Evolutionary conservation across 2,113 vertebrate genomes (phyloP), one percentile per base, ranked within the genome.

Genomic region (Tragelaphus buxtoni): DNA sequence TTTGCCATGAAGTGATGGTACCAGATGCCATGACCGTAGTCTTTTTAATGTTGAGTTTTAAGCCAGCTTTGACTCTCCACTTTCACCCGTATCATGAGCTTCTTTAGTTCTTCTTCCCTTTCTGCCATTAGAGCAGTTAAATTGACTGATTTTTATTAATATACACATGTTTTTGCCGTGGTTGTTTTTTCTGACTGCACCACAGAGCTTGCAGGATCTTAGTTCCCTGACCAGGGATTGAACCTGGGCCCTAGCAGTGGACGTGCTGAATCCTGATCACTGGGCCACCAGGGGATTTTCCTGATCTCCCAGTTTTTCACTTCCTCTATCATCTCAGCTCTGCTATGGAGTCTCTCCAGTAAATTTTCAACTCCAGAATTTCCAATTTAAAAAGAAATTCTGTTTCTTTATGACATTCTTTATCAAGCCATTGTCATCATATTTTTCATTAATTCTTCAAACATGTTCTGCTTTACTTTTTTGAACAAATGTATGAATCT

Each of bases 401-500:
- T 42, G 0, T 69, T 53, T 55, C 72, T 39, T 9, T 20, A 22
- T 9, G 53, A 80, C 45, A 20, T 13, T 14, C 42, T 47, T 69
- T n/a, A 1, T 12, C 4, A 24, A 47, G 51, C 58, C 39, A 13
- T 9, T 26, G 49, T 8, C 35, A 8, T 13, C 13, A 0, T 26
- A 3, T 26, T 86, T 49, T 9, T 18, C 65, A 7, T 3, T 13
- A 18, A 39, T 7, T 26, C n/a, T 30, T 72, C 10, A 39, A 11
- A 14, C 35, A 1, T 5, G 60, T 2, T 58, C 72, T 26, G 18
- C 87, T 82, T 60, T 1, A 17, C 30, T 17, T 12, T 55, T 90
- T 14, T 26, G 24, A 35, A 20, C 32, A 20, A 1, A 12, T 5
- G 7, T 5, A 0, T 1, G 20, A 14, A 3, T 0, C 20, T 47